Evolutionary conservation across 2,888 invertebrate species (phyloP), one percentile per base, ranked within the genome.

Genomic region (Napeogenes sylphis): DNA sequence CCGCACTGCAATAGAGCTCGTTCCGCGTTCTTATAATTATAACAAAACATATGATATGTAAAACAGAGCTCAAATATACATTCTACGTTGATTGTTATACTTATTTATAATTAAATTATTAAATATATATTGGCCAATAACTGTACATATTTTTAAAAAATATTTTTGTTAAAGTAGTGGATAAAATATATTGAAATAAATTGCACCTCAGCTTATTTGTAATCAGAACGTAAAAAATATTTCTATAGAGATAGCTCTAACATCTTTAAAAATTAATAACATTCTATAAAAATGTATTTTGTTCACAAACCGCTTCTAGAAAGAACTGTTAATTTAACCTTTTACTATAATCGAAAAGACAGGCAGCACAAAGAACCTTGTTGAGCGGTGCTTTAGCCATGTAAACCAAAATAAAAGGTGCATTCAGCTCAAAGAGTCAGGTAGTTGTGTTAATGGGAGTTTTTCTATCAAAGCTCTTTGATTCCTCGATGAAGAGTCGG

Each of bases 1-100:
- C 70, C 71, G 71, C 69, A 73, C 71, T 75, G 76, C 74, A 75
- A 66, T 70, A 70, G 61, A 65, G 61, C 64, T 63, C 63, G 59
- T 53, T 30, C 55, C 63, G 59, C 60, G 51, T 63, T 38, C 58
- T 55, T 65, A 60, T 54, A 57, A 62, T 54, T 51, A 58, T 56
- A 56, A 45, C 45, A 42, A 58, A 42, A 58, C 56, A 61, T 46
- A 47, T 55, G 38, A 54, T 51, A 32, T 65, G 59, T 59, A 47
- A 54, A 55, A 35, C 45, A 3, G 12, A 42, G 8, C 42, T 6
- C 8, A 42, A 42, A 10, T 10, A 42, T 42, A 10, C 42, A 10
- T 42, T 2, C 12, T 3, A 38, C 38, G 8, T 8, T 42, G 10
- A 42, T 42, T 3, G 10, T 6, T 42, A 8, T 42, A 2, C 12